Evolutionary conservation across 2,888 invertebrate genomes (phyloP), one percentile per base, ranked within the genome.

Genomic region (Trypoxylon attenuatum): DNA sequence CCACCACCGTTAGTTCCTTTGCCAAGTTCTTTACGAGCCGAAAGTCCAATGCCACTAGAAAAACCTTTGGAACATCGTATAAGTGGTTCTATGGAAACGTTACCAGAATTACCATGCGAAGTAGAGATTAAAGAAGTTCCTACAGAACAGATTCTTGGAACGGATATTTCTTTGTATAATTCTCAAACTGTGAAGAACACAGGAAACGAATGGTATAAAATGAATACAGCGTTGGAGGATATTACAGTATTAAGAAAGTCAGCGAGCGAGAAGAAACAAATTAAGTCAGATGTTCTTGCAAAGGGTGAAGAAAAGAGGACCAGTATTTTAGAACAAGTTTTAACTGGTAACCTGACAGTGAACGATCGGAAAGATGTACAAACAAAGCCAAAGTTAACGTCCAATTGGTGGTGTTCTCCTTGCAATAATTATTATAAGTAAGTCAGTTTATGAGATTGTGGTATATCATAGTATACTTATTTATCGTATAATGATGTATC

Each of bases 401-500:
- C 84, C 2, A 71, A 83, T 43, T 84, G 82, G 82, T 82, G 82
- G 81, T 84, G 84, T n/a, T 71, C 82, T n/a, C 82, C 83, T 1
- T 84, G 84, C 53, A 84, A 84, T 67, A 80, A 63, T 77, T 84
- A 84, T 58, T 84, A 77, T 39, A 80, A 78, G 83, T 84, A 65
- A 63, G 74, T 64, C 33, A 39, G 5, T 5, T n/a, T 6, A 33
- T 33, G 38, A 16, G 0, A 13, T 15, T 16, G 22, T 21, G 5
- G 29, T 15, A 43, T 6, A 6, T 21, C 19, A 2, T 10, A 25
- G 25, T 10, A 18, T 18, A 5, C 27, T 6, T 8, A 5, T 51
- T 23, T 43, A 4, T 5, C 6, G 1, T 3, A 3, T 13, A 10
- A 33, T 41, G 13, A 8, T 38, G 38, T 33, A 41, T 63, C 67